phyloP scores from a whole-genome alignment of 1,140 invertebrate genomes.

The Aphelenchoides besseyi region DNA sequence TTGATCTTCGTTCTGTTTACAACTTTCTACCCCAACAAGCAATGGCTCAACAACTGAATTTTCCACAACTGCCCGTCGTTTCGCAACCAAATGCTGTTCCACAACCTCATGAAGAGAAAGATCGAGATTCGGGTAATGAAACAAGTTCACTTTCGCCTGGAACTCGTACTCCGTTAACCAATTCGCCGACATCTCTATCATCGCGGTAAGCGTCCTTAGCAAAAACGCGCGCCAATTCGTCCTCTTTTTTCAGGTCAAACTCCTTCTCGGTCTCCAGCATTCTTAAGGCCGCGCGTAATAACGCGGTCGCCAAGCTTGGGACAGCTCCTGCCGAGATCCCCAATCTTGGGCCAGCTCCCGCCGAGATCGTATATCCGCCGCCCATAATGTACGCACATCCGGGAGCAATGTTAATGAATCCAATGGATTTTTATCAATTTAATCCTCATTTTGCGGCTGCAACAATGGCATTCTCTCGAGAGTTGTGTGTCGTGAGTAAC shows the following conservation, averaged over 20 bases:
- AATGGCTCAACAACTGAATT: background rate
- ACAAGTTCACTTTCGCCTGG: slow-evolving; percentile 9
- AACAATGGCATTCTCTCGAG: background rate
- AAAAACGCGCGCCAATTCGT: background rate
- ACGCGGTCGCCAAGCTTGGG: background rate
- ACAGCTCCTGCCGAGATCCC: slow-evolving; percentile 4
- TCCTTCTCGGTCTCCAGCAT: slow-evolving; percentile 19
- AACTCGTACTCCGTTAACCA: slow-evolving; percentile 10
- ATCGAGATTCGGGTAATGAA: slow-evolving; percentile 20
- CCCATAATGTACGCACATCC: background rate
- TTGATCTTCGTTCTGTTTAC: slow-evolving; percentile 9
- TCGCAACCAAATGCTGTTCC: background rate
- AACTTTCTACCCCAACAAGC: background rate
- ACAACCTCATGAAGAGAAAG: slow-evolving; percentile 4
- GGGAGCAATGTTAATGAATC: background rate
- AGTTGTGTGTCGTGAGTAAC: slow-evolving; percentile 18
- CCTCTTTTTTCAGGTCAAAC: slow-evolving; percentile 19
- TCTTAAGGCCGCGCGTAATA: slow-evolving; percentile 5
- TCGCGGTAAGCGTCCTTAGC: slow-evolving; percentile 16
- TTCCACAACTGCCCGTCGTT: slow-evolving; percentile 3
- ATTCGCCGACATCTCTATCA: background rate
- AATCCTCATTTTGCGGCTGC: background rate
- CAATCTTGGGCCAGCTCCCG: background rate
- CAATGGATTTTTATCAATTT: slow-evolving; percentile 10
- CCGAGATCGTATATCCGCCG: background rate